Evolutionary conservation across 1,140 invertebrate genomes (phyloP).

Genomic region (Homarus americanus): DNA sequence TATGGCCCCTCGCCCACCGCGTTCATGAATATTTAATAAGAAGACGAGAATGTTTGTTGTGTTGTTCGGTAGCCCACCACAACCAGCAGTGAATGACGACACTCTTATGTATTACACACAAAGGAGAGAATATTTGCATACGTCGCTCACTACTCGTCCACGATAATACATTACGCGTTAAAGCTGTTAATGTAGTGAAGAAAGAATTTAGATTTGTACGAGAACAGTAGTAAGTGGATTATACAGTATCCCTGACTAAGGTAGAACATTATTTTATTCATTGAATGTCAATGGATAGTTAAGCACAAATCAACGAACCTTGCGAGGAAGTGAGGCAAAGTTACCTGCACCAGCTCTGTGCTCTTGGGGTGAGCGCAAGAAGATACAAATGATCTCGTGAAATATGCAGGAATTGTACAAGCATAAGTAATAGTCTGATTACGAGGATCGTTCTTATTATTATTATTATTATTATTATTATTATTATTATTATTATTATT

Average conservation of each 20-base stretch:
- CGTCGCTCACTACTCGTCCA: neutral
- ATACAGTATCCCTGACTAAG: neutral
- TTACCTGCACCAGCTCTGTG: neutral
- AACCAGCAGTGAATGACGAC: neutral
- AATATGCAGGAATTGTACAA: neutral
- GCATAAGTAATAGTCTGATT: too few species aligned
- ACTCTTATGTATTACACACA: neutral
- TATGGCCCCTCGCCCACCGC: neutral
- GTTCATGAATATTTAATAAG: neutral
- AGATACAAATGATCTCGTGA: neutral
- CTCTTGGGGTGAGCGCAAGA: neutral
- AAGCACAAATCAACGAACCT: neutral
- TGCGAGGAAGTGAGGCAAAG: neutral
- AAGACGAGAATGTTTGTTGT: neutral
- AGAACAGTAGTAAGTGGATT: neutral
- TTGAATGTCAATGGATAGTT: neutral
- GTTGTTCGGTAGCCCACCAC: neutral
- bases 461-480: too few species aligned
- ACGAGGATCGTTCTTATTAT: too few species aligned
- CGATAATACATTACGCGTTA: neutral
- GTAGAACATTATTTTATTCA: neutral
- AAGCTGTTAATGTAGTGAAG: neutral
- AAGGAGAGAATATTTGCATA: neutral
- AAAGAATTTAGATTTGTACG: neutral
- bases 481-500: too few species aligned